A percentile compares a stretch with the other conserved stretches of the same genome.
phyloP scores from a whole-genome alignment of 1,140 invertebrate genomes.

The Cylas formicarius region DNA sequence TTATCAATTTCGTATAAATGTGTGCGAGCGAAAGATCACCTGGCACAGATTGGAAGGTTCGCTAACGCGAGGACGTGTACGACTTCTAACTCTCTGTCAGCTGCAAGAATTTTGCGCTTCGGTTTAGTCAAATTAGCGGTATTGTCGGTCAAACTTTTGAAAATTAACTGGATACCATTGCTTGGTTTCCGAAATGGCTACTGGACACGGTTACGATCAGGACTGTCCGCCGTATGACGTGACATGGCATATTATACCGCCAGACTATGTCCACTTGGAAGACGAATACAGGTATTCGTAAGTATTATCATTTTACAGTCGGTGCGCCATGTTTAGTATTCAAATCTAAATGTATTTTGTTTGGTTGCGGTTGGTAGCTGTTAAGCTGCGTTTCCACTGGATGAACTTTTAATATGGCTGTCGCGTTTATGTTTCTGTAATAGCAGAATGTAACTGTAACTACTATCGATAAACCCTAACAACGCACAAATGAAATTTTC shows the following conservation, averaged over 20 bases:
- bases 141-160: conserved; percentile 6
- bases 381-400: too few species aligned
- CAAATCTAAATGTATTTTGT: too few species aligned
- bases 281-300: conserved; percentile 52
- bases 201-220: conserved; percentile 29
- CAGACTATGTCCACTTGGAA: conserved; percentile 58
- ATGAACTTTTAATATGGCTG: too few species aligned
- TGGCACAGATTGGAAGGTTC: conserved; percentile 21
- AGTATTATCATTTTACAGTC: too few species aligned
- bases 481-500: too few species aligned
- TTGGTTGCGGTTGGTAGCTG: too few species aligned
- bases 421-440: too few species aligned
- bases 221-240: conserved; percentile 48
- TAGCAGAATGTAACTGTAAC: too few species aligned
- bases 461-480: too few species aligned
- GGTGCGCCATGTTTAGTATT: too few species aligned
- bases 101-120: background rate
- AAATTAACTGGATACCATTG: too few species aligned
- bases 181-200: conserved; percentile 14
- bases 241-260: conserved; percentile 60
- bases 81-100: background rate
- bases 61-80: conserved; percentile 9
- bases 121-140: background rate
- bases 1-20: conserved; percentile 30
- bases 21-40: conserved; percentile 17